Conservation (phyloP, 2,113 vertebrate species). For the Origma solitaria region DNA sequence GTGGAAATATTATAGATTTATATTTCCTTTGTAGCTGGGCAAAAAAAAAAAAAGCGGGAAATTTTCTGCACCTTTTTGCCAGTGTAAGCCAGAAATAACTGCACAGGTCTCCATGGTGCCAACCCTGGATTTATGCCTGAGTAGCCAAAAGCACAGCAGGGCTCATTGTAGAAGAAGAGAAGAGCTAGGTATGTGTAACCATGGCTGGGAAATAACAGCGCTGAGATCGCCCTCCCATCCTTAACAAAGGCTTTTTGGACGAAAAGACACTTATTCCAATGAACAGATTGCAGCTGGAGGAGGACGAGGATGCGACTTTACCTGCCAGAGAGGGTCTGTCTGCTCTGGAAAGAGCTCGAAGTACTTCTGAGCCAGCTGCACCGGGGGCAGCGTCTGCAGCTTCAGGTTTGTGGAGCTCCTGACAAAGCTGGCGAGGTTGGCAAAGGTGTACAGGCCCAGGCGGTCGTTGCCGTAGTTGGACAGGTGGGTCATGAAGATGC, state of each 20-base stretch:
- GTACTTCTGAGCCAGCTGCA: constrained; percentile 91
- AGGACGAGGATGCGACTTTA: constrained; percentile 38
- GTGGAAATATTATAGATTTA: not conserved
- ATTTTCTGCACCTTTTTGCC: not conserved
- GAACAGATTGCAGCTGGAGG: not conserved
- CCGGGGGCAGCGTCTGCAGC: constrained; percentile 86
- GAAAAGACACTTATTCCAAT: not conserved
- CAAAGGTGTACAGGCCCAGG: constrained; percentile 94
- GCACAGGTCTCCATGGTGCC: not conserved
- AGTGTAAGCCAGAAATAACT: not conserved
- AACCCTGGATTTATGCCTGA: not conserved
- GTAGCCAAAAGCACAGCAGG: not conserved
- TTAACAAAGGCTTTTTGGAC: not conserved
- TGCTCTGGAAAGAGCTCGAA: constrained; percentile 96
- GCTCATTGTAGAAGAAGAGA: not conserved
- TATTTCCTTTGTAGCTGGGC: not conserved
- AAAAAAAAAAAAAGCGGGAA: not conserved
- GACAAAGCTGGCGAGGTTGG: constrained; percentile 89
- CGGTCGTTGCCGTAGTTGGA: constrained; percentile 98
- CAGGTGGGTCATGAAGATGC: constrained; percentile 98
- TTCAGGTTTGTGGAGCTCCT: constrained; percentile 88
- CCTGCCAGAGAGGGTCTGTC: constrained; percentile 95
- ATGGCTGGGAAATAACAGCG: not conserved
- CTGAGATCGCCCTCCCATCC: not conserved
- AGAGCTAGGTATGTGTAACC: not conserved